Percentiles rank a stretch among this genome's conserved stretches.
Evolutionary conservation across 2,888 invertebrate species (phyloP).

Genomic region (Eristalis pertinax): DNA sequence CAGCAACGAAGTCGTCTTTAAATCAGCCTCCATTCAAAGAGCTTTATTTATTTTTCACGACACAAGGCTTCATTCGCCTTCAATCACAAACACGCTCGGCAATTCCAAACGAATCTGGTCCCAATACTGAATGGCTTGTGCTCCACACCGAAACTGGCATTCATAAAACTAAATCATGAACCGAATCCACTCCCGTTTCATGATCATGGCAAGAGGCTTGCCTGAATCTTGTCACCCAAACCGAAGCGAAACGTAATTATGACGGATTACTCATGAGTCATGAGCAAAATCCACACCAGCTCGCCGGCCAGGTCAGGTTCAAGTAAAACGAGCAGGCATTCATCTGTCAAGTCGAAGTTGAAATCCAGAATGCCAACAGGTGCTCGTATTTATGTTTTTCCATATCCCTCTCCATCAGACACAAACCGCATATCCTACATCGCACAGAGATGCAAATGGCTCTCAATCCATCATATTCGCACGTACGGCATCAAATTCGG

Average conservation of each 20-base stretch:
- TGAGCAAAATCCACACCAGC: no score
- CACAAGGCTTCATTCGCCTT: no score
- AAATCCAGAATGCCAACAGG: background rate
- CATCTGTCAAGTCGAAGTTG: background rate
- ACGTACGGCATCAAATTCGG: background rate
- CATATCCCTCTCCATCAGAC: background rate
- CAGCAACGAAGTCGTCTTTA: no score
- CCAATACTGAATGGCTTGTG: no score
- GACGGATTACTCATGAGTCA: background rate
- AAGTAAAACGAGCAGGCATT: background rate
- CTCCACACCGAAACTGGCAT: background rate
- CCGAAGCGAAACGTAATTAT: background rate
- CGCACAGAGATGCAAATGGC: conserved; percentile 24
- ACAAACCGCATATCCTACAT: conserved; percentile 4
- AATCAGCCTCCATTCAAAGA: no score
- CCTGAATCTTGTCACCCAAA: background rate
- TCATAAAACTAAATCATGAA: background rate
- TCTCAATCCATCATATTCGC: conserved; percentile 18
- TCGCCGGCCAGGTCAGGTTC: background rate
- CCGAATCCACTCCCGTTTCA: background rate
- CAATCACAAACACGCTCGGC: no score
- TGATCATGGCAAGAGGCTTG: background rate
- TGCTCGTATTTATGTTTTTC: background rate
- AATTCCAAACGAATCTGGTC: no score
- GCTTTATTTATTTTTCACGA: no score